These are phyloP conservation scores for Globodera rostochiensis DNA, from an alignment of 1,140 invertebrate species.

Conservation along the genomic window DNA sequence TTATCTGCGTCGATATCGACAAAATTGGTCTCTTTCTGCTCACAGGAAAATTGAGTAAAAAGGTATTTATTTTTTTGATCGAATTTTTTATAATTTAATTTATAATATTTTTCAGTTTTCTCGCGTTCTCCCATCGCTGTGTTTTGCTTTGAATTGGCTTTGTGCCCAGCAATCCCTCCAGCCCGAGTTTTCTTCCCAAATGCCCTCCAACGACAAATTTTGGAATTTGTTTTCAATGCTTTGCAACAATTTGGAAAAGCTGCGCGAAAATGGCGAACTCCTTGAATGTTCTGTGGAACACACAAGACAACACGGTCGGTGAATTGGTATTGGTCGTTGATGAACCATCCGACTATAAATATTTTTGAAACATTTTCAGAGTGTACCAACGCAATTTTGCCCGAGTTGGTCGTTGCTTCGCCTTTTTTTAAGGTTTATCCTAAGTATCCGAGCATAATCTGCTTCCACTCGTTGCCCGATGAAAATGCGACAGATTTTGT, in stretches of 20 bases:
- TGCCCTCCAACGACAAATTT: constrained; percentile 10
- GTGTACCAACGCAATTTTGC: constrained; percentile 2
- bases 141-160: constrained; percentile 4
- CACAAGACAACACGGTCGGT: neutral
- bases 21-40: constrained; percentile 33
- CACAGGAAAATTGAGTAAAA: constrained; percentile 31
- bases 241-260: constrained; percentile 12
- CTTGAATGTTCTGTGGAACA: neutral
- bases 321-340: neutral
- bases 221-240: constrained; percentile 13
- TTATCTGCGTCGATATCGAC: constrained; percentile 32
- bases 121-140: constrained; percentile 31
- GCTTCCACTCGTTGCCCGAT: constrained; percentile 7
- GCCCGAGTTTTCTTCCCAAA: neutral
- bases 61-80: constrained; percentile 8
- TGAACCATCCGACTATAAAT: neutral
- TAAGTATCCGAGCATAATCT: constrained; percentile 9
- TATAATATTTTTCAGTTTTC: constrained; percentile 13
- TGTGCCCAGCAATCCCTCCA: neutral
- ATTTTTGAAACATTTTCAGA: neutral
- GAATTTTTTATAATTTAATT: neutral
- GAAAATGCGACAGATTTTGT: neutral
- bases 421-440: constrained; percentile 44
- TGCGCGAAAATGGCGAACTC: constrained; percentile 8
- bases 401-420: constrained; percentile 39